phyloP scores from a whole-genome alignment of 92 coral and sea anemone species.

The Plumapathes pennacea region DNA sequence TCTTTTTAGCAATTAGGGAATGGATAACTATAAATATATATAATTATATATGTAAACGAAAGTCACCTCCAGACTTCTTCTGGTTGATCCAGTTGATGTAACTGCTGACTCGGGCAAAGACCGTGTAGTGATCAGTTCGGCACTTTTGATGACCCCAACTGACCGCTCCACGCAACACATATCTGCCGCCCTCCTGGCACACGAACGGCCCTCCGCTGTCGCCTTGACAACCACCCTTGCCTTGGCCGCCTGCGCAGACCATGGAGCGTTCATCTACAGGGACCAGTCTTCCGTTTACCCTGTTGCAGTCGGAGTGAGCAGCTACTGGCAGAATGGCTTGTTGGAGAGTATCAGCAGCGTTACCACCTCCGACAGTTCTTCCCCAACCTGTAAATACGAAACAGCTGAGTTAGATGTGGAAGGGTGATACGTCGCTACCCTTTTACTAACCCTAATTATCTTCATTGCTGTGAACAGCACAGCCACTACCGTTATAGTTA shows the following conservation, averaged over 20 bases:
- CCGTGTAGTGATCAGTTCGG: conserved; percentile 63
- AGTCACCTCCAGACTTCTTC: conserved; percentile 48
- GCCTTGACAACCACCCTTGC: conserved; percentile 55
- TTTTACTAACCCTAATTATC: too few relatives aligned
- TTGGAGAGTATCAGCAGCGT: conserved; percentile 40
- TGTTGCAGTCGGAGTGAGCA: conserved; percentile 8
- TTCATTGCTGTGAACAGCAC: too few relatives aligned
- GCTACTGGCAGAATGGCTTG: conserved; percentile 46
- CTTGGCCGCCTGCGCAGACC: conserved; percentile 65
- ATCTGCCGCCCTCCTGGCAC: conserved; percentile 58
- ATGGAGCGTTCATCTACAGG: conserved; percentile 38
- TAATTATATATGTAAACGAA: too few relatives aligned
- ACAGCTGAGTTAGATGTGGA: too few relatives aligned
- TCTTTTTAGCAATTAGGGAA: too few relatives aligned
- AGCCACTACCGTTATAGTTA: too few relatives aligned
- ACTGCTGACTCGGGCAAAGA: conserved; percentile 65
- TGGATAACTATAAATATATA: too few relatives aligned
- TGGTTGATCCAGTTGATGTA: conserved; percentile 51
- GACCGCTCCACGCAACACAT: conserved; percentile 54
- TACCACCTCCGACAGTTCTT: conserved; percentile 58
- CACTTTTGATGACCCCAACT: conserved; percentile 62
- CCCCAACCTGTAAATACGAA: conserved; percentile 44
- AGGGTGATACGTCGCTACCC: too few relatives aligned
- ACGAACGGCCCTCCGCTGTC: conserved; percentile 78
- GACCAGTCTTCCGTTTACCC: conserved; percentile 17